A percentile compares a stretch with the other conserved stretches of the same genome.
These are phyloP conservation scores for Cyrtorhinus lividipennis DNA, from an alignment of 1,140 invertebrate genomes.

Conservation along the genomic window DNA sequence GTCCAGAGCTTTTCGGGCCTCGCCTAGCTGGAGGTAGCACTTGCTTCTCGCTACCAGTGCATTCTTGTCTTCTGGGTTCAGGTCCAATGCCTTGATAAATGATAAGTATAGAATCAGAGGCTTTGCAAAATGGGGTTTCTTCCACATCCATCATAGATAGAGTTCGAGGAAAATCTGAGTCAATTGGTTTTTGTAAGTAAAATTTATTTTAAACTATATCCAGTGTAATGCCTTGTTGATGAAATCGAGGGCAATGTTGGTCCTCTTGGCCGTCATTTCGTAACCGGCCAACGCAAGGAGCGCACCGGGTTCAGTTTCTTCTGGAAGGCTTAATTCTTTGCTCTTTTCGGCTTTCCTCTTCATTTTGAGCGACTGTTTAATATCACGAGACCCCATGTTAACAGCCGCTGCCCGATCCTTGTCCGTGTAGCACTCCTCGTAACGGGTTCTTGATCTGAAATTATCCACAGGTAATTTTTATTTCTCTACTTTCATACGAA, in stretches of 20 bases:
- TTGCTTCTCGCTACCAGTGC: conserved; percentile 76
- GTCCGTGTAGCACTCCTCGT: conserved; percentile 64
- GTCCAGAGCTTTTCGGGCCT: conserved; percentile 61
- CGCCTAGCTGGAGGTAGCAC: conserved; percentile 75
- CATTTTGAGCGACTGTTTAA: conserved; percentile 65
- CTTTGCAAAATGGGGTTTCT: neutral
- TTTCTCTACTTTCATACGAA: too few species aligned
- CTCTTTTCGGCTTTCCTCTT: conserved; percentile 64
- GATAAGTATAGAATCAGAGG: too few species aligned
- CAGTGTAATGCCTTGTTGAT: conserved; percentile 54
- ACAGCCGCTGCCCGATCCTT: conserved; percentile 80
- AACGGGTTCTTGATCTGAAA: conserved; percentile 26
- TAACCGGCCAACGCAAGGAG: conserved; percentile 57
- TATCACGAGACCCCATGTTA: conserved; percentile 62
- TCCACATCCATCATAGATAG: neutral
- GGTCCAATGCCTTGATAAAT: conserved; percentile 81
- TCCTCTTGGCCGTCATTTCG: conserved; percentile 53
- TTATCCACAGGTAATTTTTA: too few species aligned
- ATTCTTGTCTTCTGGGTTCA: conserved; percentile 69
- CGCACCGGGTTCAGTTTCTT: conserved; percentile 58
- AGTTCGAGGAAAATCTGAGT: too few species aligned
- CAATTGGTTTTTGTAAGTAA: too few species aligned
- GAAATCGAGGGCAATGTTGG: conserved; percentile 51
- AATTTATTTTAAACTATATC: neutral
- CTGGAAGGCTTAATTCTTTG: conserved; percentile 47